Percentiles rank a stretch among this genome's conserved stretches.
Evolutionary conservation across 1,140 invertebrate genomes (phyloP).

Genomic region (Thaumetopoea pityocampa): DNA sequence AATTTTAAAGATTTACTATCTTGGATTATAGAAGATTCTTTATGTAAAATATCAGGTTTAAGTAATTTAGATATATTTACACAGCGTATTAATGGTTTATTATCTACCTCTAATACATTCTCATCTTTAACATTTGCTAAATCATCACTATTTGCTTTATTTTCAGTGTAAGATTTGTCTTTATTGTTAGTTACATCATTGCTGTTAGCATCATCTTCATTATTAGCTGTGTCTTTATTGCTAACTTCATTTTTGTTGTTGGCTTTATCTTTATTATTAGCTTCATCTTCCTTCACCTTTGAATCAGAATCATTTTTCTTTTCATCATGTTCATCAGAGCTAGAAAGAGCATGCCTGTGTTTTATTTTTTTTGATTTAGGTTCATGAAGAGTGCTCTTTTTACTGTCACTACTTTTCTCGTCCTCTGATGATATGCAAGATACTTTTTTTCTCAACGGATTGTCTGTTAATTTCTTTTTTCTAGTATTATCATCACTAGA

Average conservation of each 20-base stretch:
- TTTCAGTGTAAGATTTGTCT: neutral
- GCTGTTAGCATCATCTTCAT: conserved; percentile 1
- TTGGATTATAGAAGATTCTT: neutral
- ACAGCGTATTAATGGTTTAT: conserved; percentile 52
- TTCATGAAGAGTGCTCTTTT: no score
- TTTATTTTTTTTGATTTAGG: no score
- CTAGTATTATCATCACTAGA: conserved; percentile 1
- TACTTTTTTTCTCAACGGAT: no score
- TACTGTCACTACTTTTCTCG: no score
- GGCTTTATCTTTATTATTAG: neutral
- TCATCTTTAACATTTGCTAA: neutral
- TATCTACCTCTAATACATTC: conserved; percentile 1
- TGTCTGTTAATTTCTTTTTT: conserved; percentile 1
- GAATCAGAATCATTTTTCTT: conserved; percentile 2
- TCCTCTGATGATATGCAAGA: no score
- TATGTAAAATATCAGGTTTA: conserved; percentile 32
- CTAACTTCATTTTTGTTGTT: conserved; percentile 3
- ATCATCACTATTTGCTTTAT: conserved; percentile 7
- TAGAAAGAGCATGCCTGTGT: no score
- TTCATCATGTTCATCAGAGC: neutral
- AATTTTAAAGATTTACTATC: neutral
- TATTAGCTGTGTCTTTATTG: conserved; percentile 1
- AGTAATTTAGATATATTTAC: conserved; percentile 55
- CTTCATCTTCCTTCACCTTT: neutral
- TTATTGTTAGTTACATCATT: neutral